phyloP scores from a whole-genome alignment of 2,113 vertebrate species.

The Rhineura floridana region DNA sequence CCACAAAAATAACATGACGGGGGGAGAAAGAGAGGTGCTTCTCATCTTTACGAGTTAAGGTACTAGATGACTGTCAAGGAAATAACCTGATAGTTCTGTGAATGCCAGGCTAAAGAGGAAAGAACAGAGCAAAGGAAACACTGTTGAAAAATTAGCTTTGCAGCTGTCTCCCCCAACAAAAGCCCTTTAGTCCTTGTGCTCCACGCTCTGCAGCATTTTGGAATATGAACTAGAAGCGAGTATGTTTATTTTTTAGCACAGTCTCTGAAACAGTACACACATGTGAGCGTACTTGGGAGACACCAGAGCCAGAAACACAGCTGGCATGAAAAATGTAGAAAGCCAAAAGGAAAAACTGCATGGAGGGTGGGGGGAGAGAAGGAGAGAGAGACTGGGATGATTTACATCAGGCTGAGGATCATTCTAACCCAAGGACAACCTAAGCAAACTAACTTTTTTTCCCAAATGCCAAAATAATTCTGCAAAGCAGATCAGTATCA shows the following conservation, averaged over 20 bases:
- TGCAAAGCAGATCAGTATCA: neutral
- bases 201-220: conserved; percentile 36
- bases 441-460: accelerated
- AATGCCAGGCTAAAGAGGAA: neutral
- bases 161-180: conserved; percentile 56
- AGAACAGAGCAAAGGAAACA: neutral
- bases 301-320: neutral
- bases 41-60: neutral
- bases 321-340: neutral
- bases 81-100: neutral
- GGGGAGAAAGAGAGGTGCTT: neutral
- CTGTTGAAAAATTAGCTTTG: conserved; percentile 34
- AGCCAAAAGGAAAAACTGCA: neutral
- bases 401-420: accelerated
- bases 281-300: neutral
- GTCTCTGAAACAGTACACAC: neutral
- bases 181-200: conserved; percentile 47
- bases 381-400: accelerated
- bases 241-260: conserved; percentile 8
- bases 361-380: no score
- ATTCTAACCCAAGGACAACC: neutral
- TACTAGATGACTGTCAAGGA: neutral
- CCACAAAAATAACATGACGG: neutral
- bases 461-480: accelerated
- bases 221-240: conserved; percentile 26